phyloP scores from a whole-genome alignment of 2,888 invertebrate genomes.

The Epistrophe grossulariae region DNA sequence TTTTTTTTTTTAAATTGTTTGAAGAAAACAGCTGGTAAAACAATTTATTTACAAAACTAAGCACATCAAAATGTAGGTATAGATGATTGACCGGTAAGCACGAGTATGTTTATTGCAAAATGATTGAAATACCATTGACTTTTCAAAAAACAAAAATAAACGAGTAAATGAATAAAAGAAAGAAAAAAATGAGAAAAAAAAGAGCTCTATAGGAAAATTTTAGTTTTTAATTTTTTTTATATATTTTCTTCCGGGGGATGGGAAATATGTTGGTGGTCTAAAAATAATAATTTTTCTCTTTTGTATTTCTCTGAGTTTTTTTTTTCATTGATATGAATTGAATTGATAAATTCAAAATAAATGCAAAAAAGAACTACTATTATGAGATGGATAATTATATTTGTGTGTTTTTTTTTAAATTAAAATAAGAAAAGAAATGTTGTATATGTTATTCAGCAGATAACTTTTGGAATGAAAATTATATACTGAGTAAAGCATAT shows the following conservation, averaged over 20 bases:
- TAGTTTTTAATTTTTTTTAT: background rate
- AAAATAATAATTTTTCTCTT: constrained; percentile 29
- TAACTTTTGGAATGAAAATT: no score
- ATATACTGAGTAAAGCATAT: no score
- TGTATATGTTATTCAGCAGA: no score
- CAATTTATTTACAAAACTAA: constrained; percentile 3
- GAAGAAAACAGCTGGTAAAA: background rate
- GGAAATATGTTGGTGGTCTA: background rate
- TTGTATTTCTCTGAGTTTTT: background rate
- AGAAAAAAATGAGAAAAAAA: constrained; percentile 17
- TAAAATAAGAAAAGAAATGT: no score
- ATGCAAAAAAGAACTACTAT: background rate
- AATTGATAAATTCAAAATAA: background rate
- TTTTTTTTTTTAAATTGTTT: background rate
- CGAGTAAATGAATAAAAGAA: constrained; percentile 18
- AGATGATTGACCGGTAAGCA: constrained; percentile 12
- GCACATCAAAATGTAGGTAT: background rate
- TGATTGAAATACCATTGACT: constrained; percentile 52
- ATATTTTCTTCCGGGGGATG: constrained; percentile 12
- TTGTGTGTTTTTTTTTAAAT: background rate
- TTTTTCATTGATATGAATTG: background rate
- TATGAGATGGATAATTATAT: background rate
- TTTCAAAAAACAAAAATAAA: constrained; percentile 28
- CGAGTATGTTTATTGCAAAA: constrained; percentile 35
- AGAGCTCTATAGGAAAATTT: constrained; percentile 53